Percentiles rank a stretch among this genome's conserved stretches.
phyloP scores from a whole-genome alignment of 1,140 invertebrate genomes.

The Nebria ingens region DNA sequence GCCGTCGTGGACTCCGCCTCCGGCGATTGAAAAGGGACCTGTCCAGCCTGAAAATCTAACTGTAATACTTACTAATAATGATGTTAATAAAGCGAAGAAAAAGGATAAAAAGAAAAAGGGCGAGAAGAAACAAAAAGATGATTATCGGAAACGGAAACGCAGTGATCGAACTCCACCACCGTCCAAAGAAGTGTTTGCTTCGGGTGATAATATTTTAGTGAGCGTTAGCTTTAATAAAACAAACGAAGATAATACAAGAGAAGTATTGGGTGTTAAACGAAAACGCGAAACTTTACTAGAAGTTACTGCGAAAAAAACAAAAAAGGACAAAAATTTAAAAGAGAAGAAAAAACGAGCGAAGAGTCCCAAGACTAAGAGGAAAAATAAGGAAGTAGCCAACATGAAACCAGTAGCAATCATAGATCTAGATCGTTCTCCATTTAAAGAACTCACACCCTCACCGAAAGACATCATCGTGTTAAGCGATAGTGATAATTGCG shows the following conservation, averaged over 20 bases:
- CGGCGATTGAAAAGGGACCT: constrained; percentile 23
- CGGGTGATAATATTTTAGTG: constrained; percentile 83
- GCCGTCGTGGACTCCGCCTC: constrained; percentile 40
- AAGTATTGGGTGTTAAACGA: constrained; percentile 17
- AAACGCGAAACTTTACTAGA: constrained; percentile 10
- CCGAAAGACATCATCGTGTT: constrained; percentile 70
- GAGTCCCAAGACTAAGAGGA: constrained; percentile 41
- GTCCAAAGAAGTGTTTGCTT: constrained; percentile 82
- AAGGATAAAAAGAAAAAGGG: constrained; percentile 37
- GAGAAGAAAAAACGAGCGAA: constrained; percentile 35
- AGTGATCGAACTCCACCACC: constrained; percentile 48
- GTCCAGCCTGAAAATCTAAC: constrained; percentile 36
- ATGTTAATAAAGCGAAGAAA: constrained; percentile 46
- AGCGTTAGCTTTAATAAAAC: constrained; percentile 83
- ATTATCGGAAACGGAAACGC: constrained; percentile 39
- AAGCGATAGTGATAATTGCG: constrained; percentile 65
- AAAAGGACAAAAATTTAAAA: constrained; percentile 31
- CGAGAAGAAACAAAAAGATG: constrained; percentile 37
- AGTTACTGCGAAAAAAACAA: constrained; percentile 17
- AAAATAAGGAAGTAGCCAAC: constrained; percentile 39
- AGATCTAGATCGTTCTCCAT: constrained; percentile 72
- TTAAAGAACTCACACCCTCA: constrained; percentile 65
- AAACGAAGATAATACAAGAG: constrained; percentile 28
- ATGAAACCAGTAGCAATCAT: constrained; percentile 73
- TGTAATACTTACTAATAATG: constrained; percentile 44